A percentile compares a stretch with the other conserved stretches of the same genome.
Conservation (phyloP, 2,113 vertebrate genomes). For the Colossoma macropomum region DNA sequence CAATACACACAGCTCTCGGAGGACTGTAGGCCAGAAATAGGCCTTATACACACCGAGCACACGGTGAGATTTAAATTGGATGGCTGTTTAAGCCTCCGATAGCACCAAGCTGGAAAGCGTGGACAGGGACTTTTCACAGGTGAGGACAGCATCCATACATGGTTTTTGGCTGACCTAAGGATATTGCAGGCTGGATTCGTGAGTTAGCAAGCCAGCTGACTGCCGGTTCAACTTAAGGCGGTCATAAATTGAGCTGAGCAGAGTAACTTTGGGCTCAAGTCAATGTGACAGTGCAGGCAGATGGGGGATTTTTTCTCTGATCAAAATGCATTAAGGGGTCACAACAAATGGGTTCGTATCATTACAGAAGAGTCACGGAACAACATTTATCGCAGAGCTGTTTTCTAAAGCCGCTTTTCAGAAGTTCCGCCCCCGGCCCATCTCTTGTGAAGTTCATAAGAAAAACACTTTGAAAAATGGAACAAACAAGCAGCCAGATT, state of each 20-base stretch:
- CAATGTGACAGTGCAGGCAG: background rate
- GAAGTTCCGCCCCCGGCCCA: background rate
- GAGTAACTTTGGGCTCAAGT: background rate
- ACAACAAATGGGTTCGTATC: conserved; percentile 5
- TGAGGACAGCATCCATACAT: conserved; percentile 2
- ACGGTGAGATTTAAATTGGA: conserved; percentile 14
- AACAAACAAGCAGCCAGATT: background rate
- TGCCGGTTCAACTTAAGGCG: background rate
- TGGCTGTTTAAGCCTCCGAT: conserved; percentile 15
- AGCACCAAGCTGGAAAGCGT: background rate
- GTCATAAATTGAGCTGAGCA: background rate
- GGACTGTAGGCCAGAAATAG: background rate
- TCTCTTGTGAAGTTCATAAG: background rate
- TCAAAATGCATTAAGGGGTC: conserved; percentile 13
- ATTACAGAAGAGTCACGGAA: background rate
- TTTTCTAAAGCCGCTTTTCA: background rate
- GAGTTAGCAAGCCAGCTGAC: background rate
- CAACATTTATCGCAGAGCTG: background rate
- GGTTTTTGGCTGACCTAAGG: conserved; percentile 18
- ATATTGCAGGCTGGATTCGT: background rate
- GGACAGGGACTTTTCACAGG: background rate
- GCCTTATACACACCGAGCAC: background rate
- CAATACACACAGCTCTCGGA: conserved; percentile 26
- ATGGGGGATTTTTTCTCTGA: background rate
- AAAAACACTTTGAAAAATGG: background rate